Evolutionary conservation across 64 coral and sea anemone species (phyloP).

Genomic region (Stylophora pistillata): DNA sequence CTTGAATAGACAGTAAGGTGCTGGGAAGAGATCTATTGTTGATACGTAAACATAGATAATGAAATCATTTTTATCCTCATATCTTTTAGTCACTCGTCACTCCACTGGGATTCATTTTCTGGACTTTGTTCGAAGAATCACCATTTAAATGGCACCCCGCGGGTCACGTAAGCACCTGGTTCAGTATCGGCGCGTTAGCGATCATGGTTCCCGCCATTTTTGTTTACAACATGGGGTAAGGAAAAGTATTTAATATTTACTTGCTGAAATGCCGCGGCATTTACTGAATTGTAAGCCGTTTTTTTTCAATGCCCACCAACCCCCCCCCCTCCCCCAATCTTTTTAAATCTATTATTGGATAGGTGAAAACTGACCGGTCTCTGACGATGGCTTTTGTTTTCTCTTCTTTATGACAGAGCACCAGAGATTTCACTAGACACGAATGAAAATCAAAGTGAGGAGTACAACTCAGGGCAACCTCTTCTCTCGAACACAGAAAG

Average conservation of each 20-base stretch:
- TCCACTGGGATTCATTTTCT: conserved; percentile 86
- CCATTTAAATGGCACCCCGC: conserved; percentile 73
- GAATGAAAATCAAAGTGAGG: neutral
- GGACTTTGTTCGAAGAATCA: conserved; percentile 79
- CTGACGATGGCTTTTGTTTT: neutral
- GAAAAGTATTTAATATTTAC: no score
- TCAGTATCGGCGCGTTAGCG: conserved; percentile 65
- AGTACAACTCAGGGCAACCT: neutral
- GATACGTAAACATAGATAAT: neutral
- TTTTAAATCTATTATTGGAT: no score
- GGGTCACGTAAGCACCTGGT: conserved; percentile 76
- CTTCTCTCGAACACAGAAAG: neutral
- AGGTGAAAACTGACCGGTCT: neutral
- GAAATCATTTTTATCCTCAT: neutral
- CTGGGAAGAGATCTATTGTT: no score
- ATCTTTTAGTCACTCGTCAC: conserved; percentile 78
- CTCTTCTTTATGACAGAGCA: neutral
- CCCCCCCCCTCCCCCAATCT: no score
- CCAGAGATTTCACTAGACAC: conserved; percentile 2
- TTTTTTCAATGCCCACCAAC: neutral
- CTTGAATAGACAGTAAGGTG: no score
- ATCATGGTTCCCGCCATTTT: conserved; percentile 87
- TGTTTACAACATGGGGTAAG: conserved; percentile 90
- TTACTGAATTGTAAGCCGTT: neutral
- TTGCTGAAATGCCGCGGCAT: neutral